Base-by-base conservation (phyloP, 2,888 invertebrate species). In the Rotaria sp. region DNA sequence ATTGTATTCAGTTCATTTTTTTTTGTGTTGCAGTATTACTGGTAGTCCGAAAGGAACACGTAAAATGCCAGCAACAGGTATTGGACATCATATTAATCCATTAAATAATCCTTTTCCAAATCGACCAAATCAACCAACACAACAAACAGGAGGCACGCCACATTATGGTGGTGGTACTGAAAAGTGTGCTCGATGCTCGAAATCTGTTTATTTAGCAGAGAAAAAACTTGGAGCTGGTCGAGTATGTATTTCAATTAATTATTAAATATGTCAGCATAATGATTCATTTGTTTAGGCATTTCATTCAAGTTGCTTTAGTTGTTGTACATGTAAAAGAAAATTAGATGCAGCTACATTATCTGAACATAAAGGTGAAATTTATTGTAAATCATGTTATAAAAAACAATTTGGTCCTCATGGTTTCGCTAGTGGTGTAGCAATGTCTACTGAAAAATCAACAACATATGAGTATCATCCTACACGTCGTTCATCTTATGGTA, bases 171-270 rank as follows among this genome's bases (percentile, higher is more conserved):
- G 80, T 26, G 45, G 45, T 15, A n/a, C 80, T 11, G 80, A 80
- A 11, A 86, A 85, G 45, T 86, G 86, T 50, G 86, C 85, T 45
- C 85, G 85, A 85, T 86, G 86, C 41, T 75, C 55, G 13, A 86
- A 86, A 85, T 30, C 26, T 26, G 86, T 86, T 30, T 86, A 86
- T 55, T 85, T 80, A 84, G 86, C 86, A 3, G 86, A 86, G 24
- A 85, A 84, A 84, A 86, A 80, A 45, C n/a, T 80, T 15, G 80
- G 80, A 80, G 80, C 80, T 45, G 45, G 80, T 15, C 24, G 80
- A 45, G 80, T 80, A 45, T 45, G 80, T 80, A 41, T 67, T 67
- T 30, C 26, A n/a, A 55, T n/a, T 59, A 13, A 15, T 30, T 2
- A 59, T 59, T 2, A 30, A n/a, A n/a, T 59, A 11, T 50, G 15